A percentile compares a stretch with the other conserved stretches of the same genome.
These are phyloP conservation scores for Diploptera punctata DNA, from an alignment of 2,888 invertebrate genomes.

Conservation along the genomic window DNA sequence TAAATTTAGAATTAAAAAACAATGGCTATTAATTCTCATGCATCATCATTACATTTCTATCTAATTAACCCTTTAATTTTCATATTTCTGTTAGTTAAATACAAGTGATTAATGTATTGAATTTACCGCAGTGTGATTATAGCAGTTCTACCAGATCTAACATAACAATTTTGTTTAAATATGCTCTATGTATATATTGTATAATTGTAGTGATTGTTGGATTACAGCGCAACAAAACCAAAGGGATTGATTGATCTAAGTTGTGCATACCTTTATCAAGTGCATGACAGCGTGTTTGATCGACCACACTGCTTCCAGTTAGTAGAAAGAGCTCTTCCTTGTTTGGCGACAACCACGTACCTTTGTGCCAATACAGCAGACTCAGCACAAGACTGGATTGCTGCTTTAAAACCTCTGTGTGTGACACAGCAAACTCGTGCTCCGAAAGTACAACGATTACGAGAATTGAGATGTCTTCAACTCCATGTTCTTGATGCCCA, in stretches of 20 bases:
- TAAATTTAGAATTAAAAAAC: too few relatives aligned
- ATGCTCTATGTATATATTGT: too few relatives aligned
- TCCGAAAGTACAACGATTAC: constrained; percentile 81
- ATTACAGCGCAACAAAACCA: constrained; percentile 87
- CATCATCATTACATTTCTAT: too few relatives aligned
- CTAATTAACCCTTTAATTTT: too few relatives aligned
- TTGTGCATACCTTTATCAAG: constrained; percentile 89
- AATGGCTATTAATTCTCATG: too few relatives aligned
- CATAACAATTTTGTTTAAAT: too few relatives aligned
- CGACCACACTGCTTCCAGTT: constrained; percentile 95
- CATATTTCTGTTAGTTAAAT: too few relatives aligned
- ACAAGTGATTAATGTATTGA: too few relatives aligned
- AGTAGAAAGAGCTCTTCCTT: constrained; percentile 92
- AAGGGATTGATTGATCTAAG: constrained; percentile 95
- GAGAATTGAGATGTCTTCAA: constrained; percentile 89
- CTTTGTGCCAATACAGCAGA: constrained; percentile 75
- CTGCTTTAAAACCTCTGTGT: constrained; percentile 88
- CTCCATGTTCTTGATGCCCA: constrained; percentile 92
- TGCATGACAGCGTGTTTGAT: constrained; percentile 96
- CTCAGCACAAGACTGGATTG: constrained; percentile 85
- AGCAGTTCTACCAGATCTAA: too few relatives aligned
- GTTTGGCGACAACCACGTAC: constrained; percentile 91
- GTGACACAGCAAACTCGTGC: constrained; percentile 87
- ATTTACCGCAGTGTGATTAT: too few relatives aligned
- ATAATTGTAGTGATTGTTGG: too few relatives aligned